A percentile compares a stretch with the other conserved stretches of the same genome.
Conservation (phyloP, 2,113 vertebrate genomes). For the Takifugu bimaculatus region DNA sequence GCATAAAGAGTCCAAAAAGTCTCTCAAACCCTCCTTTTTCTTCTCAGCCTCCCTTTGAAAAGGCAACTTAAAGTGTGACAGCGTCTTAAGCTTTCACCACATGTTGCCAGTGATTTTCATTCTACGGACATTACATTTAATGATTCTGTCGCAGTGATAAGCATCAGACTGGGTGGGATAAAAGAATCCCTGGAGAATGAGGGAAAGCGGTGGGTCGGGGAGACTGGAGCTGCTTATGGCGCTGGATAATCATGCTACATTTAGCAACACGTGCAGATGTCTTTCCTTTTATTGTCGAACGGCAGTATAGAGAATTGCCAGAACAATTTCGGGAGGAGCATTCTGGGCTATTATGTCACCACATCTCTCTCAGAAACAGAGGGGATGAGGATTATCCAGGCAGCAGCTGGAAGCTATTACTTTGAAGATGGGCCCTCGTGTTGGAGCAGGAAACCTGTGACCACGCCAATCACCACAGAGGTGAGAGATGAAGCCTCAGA, state of each 20-base stretch:
- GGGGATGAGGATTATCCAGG: conserved; percentile 64
- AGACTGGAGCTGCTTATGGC: conserved; percentile 34
- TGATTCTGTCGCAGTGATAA: conserved; percentile 76
- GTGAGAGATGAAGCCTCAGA: conserved; percentile 78
- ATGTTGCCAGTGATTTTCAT: conserved; percentile 80
- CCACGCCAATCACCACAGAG: conserved; percentile 81
- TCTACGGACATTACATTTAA: conserved; percentile 80
- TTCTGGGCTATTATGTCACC: conserved; percentile 80
- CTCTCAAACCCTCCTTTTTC: conserved; percentile 29
- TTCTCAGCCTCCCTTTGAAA: conserved; percentile 78
- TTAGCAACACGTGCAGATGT: conserved; percentile 70
- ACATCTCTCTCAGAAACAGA: conserved; percentile 65
- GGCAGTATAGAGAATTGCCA: conserved; percentile 72
- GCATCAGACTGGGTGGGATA: conserved; percentile 75
- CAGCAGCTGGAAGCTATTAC: conserved; percentile 92
- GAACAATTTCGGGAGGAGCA: conserved; percentile 80
- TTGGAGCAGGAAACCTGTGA: conserved; percentile 66
- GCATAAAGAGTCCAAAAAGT: too few relatives aligned
- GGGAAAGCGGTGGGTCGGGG: conserved; percentile 9
- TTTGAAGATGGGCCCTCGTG: conserved; percentile 83
- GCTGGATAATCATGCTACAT: conserved; percentile 73
- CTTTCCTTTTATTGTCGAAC: conserved; percentile 72
- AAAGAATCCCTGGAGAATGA: conserved; percentile 68
- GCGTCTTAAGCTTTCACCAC: conserved; percentile 84
- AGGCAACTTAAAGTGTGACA: conserved; percentile 88